Percentiles rank a stretch among this genome's conserved stretches.
Conservation (phyloP, 2,797 vertebrate species). For the Liparis tanakae region DNA sequence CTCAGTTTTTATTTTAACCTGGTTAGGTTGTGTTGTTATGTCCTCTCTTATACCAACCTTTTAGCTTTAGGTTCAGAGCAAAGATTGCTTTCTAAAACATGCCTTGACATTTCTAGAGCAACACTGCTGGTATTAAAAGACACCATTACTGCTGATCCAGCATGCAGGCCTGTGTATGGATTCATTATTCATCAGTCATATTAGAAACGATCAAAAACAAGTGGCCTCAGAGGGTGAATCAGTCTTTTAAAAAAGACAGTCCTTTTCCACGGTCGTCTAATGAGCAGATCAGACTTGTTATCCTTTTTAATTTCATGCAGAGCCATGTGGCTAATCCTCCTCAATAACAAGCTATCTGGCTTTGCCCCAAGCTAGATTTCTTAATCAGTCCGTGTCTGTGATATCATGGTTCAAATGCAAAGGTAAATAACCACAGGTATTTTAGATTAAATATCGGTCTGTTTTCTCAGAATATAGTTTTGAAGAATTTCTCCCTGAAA, state of each 20-base stretch:
- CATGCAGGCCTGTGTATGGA: conserved; percentile 26
- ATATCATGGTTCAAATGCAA: conserved; percentile 24
- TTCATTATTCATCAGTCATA: conserved; percentile 41
- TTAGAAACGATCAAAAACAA: conserved; percentile 47
- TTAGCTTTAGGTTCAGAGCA: conserved; percentile 44
- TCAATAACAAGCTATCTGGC: conserved; percentile 34
- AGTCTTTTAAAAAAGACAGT: conserved; percentile 35
- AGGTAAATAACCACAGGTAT: conserved; percentile 36
- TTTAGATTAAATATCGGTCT: not conserved
- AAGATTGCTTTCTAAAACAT: conserved; percentile 65
- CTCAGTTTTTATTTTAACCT: conserved; percentile 23
- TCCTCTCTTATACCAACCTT: conserved; percentile 34
- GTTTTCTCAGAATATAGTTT: conserved; percentile 21
- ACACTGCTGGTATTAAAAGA: conserved; percentile 37
- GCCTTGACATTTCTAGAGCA: conserved; percentile 67
- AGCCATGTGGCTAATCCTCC: conserved; percentile 50
- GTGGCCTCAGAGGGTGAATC: conserved; percentile 21
- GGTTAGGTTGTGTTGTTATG: conserved; percentile 33
- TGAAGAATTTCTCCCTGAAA: not conserved
- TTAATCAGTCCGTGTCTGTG: conserved; percentile 43
- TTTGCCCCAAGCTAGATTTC: conserved; percentile 44
- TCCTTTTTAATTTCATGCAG: conserved; percentile 64
- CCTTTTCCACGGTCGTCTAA: conserved; percentile 52
- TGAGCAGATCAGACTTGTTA: conserved; percentile 59
- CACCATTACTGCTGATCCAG: conserved; percentile 37